These are phyloP conservation scores for Drosophila paracracens DNA, from an alignment of 2,888 invertebrate species.

Conservation along the genomic window DNA sequence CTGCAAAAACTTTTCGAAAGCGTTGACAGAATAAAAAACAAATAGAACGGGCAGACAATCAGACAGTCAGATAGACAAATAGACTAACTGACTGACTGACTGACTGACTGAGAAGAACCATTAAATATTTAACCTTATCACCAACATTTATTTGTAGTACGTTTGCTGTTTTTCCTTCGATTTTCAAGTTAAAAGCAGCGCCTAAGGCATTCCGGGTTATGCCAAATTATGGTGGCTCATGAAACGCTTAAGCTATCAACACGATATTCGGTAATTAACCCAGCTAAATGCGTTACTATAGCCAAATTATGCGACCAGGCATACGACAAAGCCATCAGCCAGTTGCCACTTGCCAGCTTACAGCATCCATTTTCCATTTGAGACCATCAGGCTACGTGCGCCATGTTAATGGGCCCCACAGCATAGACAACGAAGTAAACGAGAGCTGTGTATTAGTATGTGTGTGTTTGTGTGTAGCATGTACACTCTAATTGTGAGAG, in stretches of 20 bases:
- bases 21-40: constrained; percentile 59
- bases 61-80: constrained; percentile 16
- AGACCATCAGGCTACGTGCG: constrained; percentile 48
- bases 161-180: constrained; percentile 6
- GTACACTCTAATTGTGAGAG: constrained; percentile 13
- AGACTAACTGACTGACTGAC: constrained; percentile 25
- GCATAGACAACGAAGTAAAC: constrained; percentile 24
- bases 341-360: constrained; percentile 13
- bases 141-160: constrained; percentile 30
- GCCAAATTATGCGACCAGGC: constrained; percentile 56
- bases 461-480: constrained; percentile 13
- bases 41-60: constrained; percentile 20
- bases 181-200: constrained; percentile 42
- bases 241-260: constrained; percentile 77
- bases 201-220: constrained; percentile 50
- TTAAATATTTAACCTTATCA: constrained; percentile 78
- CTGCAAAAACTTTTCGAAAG: constrained; percentile 61
- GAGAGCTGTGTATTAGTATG: not conserved
- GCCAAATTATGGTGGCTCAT: constrained; percentile 62
- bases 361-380: constrained; percentile 15
- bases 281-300: constrained; percentile 67
- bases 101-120: constrained; percentile 42
- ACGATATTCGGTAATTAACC: constrained; percentile 79
- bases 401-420: constrained; percentile 60
- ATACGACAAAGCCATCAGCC: constrained; percentile 25